Evolutionary conservation across 92 coral and sea anemone genomes (phyloP).

Genomic region (Porites rus): DNA sequence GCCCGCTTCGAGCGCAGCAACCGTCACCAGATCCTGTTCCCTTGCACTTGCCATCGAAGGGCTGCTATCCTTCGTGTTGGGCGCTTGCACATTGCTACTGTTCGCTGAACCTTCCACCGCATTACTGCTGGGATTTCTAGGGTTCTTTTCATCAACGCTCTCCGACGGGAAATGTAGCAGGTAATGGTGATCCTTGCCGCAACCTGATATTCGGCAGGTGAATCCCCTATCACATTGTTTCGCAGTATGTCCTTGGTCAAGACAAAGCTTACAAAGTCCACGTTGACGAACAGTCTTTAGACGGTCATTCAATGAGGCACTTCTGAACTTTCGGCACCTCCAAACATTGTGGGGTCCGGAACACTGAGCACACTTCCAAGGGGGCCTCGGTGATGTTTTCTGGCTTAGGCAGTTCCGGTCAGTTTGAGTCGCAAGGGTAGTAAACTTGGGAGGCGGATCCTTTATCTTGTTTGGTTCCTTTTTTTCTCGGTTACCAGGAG

Average conservation of each 20-base stretch:
- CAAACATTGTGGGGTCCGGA: constrained; percentile 63
- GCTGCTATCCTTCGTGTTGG: not conserved
- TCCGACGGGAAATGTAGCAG: constrained; percentile 53
- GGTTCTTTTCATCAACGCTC: not conserved
- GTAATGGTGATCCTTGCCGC: constrained; percentile 65
- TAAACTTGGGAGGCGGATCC: constrained; percentile 24
- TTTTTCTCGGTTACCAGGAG: not conserved
- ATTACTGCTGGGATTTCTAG: not conserved
- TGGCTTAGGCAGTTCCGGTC: not conserved
- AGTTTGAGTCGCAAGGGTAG: constrained; percentile 40
- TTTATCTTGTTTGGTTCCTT: constrained; percentile 8
- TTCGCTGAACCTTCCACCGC: not conserved
- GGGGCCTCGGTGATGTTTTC: not conserved
- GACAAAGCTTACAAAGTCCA: constrained; percentile 70
- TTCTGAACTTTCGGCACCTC: constrained; percentile 32
- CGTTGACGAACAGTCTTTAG: constrained; percentile 53
- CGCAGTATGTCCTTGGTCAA: constrained; percentile 68
- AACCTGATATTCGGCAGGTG: constrained; percentile 64
- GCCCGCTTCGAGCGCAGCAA: constrained; percentile 29
- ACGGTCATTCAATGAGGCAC: too few relatives aligned
- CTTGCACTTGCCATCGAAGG: not conserved
- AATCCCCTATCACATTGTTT: constrained; percentile 64
- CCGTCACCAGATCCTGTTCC: not conserved
- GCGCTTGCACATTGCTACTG: not conserved
- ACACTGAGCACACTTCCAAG: constrained; percentile 51